A percentile compares a stretch with the other conserved stretches of the same genome.
These are phyloP conservation scores for Pemphigus obesinymphae DNA, from an alignment of 1,140 invertebrate genomes.

Conservation along the genomic window DNA sequence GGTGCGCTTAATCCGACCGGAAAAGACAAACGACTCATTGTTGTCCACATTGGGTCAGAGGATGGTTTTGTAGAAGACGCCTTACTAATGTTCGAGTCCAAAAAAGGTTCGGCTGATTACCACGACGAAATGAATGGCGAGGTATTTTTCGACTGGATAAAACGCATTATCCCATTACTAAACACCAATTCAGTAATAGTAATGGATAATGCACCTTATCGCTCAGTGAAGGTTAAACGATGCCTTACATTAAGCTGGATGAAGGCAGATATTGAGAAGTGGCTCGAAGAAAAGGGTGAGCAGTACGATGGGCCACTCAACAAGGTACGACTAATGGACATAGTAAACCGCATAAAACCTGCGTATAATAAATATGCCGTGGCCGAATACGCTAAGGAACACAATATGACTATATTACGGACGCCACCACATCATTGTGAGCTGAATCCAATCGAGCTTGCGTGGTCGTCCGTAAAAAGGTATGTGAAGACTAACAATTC, in stretches of 20 bases:
- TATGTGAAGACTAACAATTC: slow-evolving; percentile 47
- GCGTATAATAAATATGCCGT: too few relatives aligned
- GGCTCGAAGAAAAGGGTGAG: neutral
- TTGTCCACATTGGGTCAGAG: neutral
- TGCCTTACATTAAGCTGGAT: too few relatives aligned
- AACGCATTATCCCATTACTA: neutral
- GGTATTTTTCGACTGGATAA: neutral
- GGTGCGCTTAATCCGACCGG: too few relatives aligned
- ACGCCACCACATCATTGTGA: slow-evolving; percentile 51
- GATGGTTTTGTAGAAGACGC: neutral
- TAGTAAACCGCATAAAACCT: neutral
- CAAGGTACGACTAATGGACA: neutral
- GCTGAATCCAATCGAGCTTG: slow-evolving; percentile 50
- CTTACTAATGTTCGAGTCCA: neutral
- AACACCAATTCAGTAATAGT: neutral
- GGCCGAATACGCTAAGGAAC: slow-evolving; percentile 40
- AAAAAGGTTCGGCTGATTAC: too few relatives aligned
- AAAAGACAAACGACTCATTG: too few relatives aligned
- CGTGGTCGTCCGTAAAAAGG: too few relatives aligned
- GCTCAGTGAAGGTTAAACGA: too few relatives aligned
- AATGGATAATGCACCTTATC: too few relatives aligned
- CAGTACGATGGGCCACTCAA: neutral
- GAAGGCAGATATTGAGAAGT: too few relatives aligned
- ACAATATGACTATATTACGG: slow-evolving; percentile 45
- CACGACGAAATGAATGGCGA: too few relatives aligned